Evolutionary conservation across 2,888 invertebrate species (phyloP), one percentile per base, ranked within the genome.

Genomic region (Dendrolimus houi): DNA sequence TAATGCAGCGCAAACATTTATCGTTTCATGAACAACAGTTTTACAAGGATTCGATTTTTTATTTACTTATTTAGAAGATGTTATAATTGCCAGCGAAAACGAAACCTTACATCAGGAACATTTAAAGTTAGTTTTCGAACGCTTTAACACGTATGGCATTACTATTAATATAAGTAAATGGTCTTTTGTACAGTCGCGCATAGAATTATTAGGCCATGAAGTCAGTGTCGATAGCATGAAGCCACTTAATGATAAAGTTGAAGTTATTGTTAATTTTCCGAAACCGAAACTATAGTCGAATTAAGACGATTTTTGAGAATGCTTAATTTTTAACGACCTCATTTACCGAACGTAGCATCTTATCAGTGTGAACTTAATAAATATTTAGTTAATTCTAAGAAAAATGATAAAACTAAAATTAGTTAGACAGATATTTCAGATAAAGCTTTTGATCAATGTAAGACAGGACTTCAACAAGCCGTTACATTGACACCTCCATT

Each of bases 271-370:
- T 10, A 52, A 61, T 8, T 63, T 59, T 55, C 58, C 63, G 2
- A 52, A 53, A 47, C 64, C 13, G 52, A 41, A 53, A 64, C 59
- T 1, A 56, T 63, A 9, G 57, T 61, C 54, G 57, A 64, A 41
- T 54, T 66, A 17, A 41, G 65, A 29, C 42, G 68, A 41, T 67
- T 62, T 54, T 57, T 81, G 0, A 78, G 77, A 0, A 75, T 78
- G 71, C 10, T 78, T 0, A 81, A 78, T 60, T 79, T 64, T 14
- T 80, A 79, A 53, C 58, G 76, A 7, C 54, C 69, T 9, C 75
- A 68, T 58, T 63, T 80, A 7, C 70, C 68, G 7, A 57, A 71
- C 1, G 71, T 75, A 7, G 53, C 56, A 9, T 52, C 41, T 13
- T 41, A 59, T 14, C 60, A 61, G 40, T n/a, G n/a, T n/a, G n/a